Evolutionary conservation across 1,140 invertebrate genomes (phyloP), one percentile per base, ranked within the genome.

Genomic region (Popillia japonica): DNA sequence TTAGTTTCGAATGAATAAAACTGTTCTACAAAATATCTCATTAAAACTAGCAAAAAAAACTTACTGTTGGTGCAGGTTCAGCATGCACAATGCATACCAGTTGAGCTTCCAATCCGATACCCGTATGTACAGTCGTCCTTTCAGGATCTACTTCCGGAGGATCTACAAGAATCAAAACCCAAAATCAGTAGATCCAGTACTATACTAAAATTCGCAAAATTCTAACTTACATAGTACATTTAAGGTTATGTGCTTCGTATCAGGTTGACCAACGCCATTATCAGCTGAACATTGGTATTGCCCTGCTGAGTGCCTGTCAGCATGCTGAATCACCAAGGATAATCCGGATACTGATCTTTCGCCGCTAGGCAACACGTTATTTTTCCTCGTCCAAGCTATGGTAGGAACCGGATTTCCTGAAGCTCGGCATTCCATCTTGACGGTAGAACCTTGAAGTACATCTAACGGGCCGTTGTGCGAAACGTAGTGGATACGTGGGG

Each of bases 271-370:
- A 23, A 91, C 89, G 0, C 88, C 88, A 82, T 91, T 91, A 81
- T 87, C 87, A 0, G 90, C 90, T 0, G 88, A 88, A 80, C 90
- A 91, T 76, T 88, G 85, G 82, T 91, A 91, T 73, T 87, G 85
- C 14, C 90, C 90, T 3, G 88, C 88, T 20, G 89, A 87, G 80
- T 89, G 88, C 64, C 89, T 82, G 79, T 89, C 88, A 0, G 88
- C 89, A 72, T 87, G 87, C 78, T 89, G 87, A 48, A 91, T 88
- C 6, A 87, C 88, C 75, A 90, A 84, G n/a, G 87, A 86, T 74
- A 87, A 85, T 14, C 89, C 89, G 76, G 88, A 86, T 8, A 87
- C 83, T 2, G 87, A 83, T 77, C 87, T 87, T 83, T 90, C 90
- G 79, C 91, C 91, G 83, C 89, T 91, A 8, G 89, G 90, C 61